Base-by-base conservation (phyloP, 2,797 vertebrate genomes). In the Antrozous pallidus region DNA sequence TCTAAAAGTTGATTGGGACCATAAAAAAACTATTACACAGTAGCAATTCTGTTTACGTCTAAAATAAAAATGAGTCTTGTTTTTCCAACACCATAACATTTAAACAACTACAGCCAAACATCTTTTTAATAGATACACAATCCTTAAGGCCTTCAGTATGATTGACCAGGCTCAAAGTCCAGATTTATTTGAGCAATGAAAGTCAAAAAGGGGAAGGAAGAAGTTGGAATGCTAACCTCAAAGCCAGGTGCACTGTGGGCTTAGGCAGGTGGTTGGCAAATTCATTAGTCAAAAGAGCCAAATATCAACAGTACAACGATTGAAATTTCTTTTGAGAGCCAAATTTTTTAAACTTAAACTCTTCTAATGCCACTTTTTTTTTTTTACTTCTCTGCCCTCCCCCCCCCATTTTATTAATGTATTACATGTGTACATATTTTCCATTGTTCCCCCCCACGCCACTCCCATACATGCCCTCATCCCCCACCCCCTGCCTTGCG, bases 11-110 rank as follows among this genome's bases (percentile, higher is more conserved):
- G 58, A 90, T 3, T 73, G 40, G 71, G 69, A 2, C 13, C 33
- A 28, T 84, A 91, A 80, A 33, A 88, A 70, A 95, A 88, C 40
- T 82, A 87, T 42, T 54, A 79, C 0, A 90, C 8, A 56, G 31
- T 8, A 33, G 26, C 31, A 82, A 73, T 61, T 92, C 38, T 38
- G 71, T 73, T 86, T 81, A 74, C 22, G 5, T 88, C 38, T 56
- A 56, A 93, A 91, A 71, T 9, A 84, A 90, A 84, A 88, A 22
- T 33, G 45, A 94, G 49, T 85, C 49, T 80, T 79, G 2, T 56
- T 88, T 88, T 91, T 69, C 38, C 6, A 73, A 90, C 18, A 63
- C 18, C 24, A 12, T 11, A 87, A 69, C n/a, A 94, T 51, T 90
- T 71, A 90, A 45, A 73, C 26, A 87, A 82, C 83, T 51, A 82